Base-by-base conservation (phyloP, 2,888 invertebrate species). In the Coelopa pilipes region DNA sequence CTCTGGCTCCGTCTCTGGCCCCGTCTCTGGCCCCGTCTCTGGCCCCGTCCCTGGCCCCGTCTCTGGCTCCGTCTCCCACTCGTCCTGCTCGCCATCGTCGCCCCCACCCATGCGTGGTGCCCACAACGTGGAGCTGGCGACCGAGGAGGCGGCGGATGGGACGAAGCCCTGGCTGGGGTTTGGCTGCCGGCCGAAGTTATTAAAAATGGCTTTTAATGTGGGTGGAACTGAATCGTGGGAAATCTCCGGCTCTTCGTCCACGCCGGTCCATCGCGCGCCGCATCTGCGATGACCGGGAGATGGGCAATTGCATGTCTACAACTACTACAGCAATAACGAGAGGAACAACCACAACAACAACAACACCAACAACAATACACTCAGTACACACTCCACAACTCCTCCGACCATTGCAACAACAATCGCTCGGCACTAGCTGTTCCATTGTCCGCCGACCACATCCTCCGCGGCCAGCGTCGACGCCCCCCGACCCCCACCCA, bases 211-310 rank as follows among this genome's bases (percentile, higher is more conserved):
- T 65, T 71, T 63, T 71, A 65, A 55, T 71, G 71, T 71, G 71
- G 71, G 65, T 71, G 71, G 63, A 63, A 65, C 71, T 71, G 71
- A 71, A 71, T 71, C 71, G 71, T 71, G 71, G 71, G 71, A 71
- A 71, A 71, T 65, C 55, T 65, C 65, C 55, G 55, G 63, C 21
- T 34, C 21, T 63, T 65, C 46, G 55, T 46, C n/a, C 46, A 71
- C 55, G 47, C 55, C 63, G 57, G 2, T n/a, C n/a, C n/a, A n/a
- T n/a, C n/a, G 55, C 49, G 50, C 19, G 47, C 3, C 15, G 47
- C 47, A 7, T 49, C 49, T 45, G 24, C 21, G 15, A 24, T 21
- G 53, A 13, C 53, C 53, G 62, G 63, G 17, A 70, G 62, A 70
- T 62, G 49, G 9, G 63, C 70, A 63, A 50, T 63, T 63, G 71